These are phyloP conservation scores for Eristalis tenax DNA, from an alignment of 2,888 invertebrate species.

Conservation along the genomic window DNA sequence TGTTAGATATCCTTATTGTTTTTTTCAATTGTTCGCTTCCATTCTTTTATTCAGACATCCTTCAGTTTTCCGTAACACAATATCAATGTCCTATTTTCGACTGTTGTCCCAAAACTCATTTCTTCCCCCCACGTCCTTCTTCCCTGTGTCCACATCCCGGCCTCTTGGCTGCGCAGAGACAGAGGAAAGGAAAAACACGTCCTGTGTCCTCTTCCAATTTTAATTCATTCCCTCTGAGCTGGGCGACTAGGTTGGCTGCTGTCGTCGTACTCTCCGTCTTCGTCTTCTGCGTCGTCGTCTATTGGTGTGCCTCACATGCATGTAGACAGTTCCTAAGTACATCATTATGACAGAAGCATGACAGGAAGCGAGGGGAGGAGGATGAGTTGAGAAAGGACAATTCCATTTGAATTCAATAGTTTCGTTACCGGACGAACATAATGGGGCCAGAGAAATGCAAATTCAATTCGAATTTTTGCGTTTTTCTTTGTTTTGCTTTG, in stretches of 20 bases:
- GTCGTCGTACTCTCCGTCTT: not conserved
- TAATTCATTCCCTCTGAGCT: not conserved
- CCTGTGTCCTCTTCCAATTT: not conserved
- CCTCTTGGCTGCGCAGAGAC: not conserved
- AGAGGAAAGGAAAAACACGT: not conserved
- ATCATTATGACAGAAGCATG: not conserved
- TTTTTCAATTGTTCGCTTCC: slow-evolving; percentile 44
- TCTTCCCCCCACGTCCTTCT: not conserved
- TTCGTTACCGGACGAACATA: slow-evolving; percentile 1
- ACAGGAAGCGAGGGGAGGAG: not conserved
- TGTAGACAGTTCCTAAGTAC: not conserved
- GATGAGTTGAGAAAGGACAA: not conserved
- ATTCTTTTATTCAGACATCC: slow-evolving; percentile 39
- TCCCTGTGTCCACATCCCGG: not conserved
- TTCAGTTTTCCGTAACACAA: slow-evolving; percentile 20
- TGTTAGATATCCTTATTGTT: slow-evolving; percentile 10
- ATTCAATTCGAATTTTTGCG: not conserved
- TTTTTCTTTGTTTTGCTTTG: not conserved
- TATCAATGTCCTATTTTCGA: slow-evolving; percentile 52
- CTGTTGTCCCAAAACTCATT: slow-evolving; percentile 38
- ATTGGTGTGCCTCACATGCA: not conserved
- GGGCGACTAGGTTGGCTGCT: not conserved
- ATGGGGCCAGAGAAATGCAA: not conserved
- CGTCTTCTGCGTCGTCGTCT: not conserved
- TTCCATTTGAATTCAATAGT: slow-evolving; percentile 38